Base-by-base conservation (phyloP, 2,888 invertebrate species). In the Gastracanthus pulcherrimus region DNA sequence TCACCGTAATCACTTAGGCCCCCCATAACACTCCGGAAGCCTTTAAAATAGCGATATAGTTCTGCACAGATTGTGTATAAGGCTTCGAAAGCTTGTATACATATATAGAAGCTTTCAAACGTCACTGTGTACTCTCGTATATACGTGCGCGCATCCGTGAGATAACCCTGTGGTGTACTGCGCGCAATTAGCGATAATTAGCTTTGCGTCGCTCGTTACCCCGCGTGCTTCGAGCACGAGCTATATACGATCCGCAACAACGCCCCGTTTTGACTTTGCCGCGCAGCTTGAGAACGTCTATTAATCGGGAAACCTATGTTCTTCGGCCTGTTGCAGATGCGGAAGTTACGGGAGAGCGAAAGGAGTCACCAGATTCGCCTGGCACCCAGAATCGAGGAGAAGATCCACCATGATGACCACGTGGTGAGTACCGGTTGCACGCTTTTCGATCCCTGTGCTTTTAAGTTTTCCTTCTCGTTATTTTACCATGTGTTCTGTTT, bases 271-370 rank as follows among this genome's bases (percentile, higher is more conserved):
- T 26, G 19, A 4, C 4, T 58, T 26, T 41, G 38, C 11, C 19
- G 34, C 29, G 31, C 19, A 23, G 36, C 7, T 29, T 31, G 74
- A 45, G 13, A 26, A 55, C n/a, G 51, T 60, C 23, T 48, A 76
- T 41, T 77, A 70, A 77, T 23, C 51, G 23, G 58, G 16, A 4
- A 16, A 48, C 11, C n/a, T 77, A 6, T 70, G 23, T 26, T 66
- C 36, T 69, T 48, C 19, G 55, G 26, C 48, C 23, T 75, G 36
- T 92, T 92, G 45, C 89, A 93, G 93, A 92, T 93, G 92, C 92
- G 92, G 89, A 93, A 93, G 92, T 92, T 93, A 91, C 92, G 93
- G 90, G 93, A 93, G 90, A 92, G 92, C 92, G 93, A 93, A 91
- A 88, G 89, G 86, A 89, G 87, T 85, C 88, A 86, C 55, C 87